Base-by-base conservation (phyloP, 2,888 invertebrate species). In the Lamproptera curius region DNA sequence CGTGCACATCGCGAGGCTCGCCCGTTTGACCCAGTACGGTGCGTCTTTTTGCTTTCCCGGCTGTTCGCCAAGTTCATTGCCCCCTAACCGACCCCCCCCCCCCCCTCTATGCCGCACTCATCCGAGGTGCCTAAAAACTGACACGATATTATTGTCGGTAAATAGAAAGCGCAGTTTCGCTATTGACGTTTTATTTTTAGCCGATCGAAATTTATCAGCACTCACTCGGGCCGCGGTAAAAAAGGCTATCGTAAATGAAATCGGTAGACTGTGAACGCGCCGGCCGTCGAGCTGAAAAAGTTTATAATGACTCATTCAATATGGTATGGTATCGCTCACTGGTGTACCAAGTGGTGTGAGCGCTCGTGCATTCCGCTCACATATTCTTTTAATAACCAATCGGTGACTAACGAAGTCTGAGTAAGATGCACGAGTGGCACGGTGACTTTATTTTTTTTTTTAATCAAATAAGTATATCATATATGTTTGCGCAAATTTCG, bases 61-160 rank as follows among this genome's bases (percentile, higher is more conserved):
- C 73, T 69, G 68, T 68, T 69, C 67, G 68, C 68, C 73, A 78
- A 83, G 83, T 83, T 84, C 83, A 82, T 83, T 82, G 81, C 78
- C 56, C 60, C 55, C 59, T 3, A 4, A 10, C 57, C 61, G 56
- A 61, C 61, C 60, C 60, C 56, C 63, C 62, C 20, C 20, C 20
- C 20, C 6, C 20, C 3, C 20, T 6, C 20, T 6, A 5, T 20
- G 20, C 20, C 61, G 60, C 53, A 59, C 58, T 55, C 63, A 54
- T 59, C 56, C 59, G 62, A 64, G 67, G 68, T 70, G 68, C 73
- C 73, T 77, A 76, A 78, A 77, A 75, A 74, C 74, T 74, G 70
- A 73, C 70, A 70, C 67, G 67, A 72, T 72, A 75, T 73, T 73
- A 70, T 67, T 69, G 66, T 75, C 66, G 63, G 70, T 67, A 76